A percentile compares a stretch with the other conserved stretches of the same genome.
phyloP scores from a whole-genome alignment of 2,888 invertebrate species.

The Stratiomys singularior region DNA sequence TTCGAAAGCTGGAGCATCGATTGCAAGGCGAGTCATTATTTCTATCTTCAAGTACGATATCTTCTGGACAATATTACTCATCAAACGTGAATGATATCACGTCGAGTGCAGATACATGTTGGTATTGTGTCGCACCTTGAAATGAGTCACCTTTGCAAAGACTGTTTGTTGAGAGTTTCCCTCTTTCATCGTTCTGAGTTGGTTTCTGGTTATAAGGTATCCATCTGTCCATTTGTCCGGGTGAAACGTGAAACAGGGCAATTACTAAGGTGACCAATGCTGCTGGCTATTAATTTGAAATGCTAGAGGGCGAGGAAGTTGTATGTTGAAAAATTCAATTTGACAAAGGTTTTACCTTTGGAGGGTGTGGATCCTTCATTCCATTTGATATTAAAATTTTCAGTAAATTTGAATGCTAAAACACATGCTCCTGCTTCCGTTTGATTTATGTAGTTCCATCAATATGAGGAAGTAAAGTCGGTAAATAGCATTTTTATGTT shows the following conservation, averaged over 20 bases:
- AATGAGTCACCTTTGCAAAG: constrained; percentile 5
- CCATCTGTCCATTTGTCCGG: not conserved
- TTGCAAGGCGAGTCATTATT: not conserved
- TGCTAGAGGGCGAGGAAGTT: not conserved
- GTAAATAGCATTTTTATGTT: too few relatives aligned
- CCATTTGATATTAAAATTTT: too few relatives aligned
- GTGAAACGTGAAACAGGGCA: not conserved
- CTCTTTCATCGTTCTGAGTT: not conserved
- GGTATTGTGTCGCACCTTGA: not conserved
- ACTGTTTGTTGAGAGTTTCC: constrained; percentile 1
- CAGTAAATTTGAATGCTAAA: too few relatives aligned
- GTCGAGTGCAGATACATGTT: not conserved
- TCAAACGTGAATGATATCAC: constrained; percentile 6
- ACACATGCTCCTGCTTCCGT: too few relatives aligned
- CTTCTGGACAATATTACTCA: constrained; percentile 6
- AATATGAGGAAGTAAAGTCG: too few relatives aligned
- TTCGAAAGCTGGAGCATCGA: not conserved
- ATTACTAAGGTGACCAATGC: constrained; percentile 3
- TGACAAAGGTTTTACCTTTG: too few relatives aligned
- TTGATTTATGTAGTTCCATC: too few relatives aligned
- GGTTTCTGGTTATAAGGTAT: not conserved
- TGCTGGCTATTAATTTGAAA: not conserved
- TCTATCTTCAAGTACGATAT: not conserved
- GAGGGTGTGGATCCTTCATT: too few relatives aligned
- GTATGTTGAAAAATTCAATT: too few relatives aligned